Evolutionary conservation across 2,888 invertebrate genomes (phyloP).

Genomic region (Deilephila elpenor): DNA sequence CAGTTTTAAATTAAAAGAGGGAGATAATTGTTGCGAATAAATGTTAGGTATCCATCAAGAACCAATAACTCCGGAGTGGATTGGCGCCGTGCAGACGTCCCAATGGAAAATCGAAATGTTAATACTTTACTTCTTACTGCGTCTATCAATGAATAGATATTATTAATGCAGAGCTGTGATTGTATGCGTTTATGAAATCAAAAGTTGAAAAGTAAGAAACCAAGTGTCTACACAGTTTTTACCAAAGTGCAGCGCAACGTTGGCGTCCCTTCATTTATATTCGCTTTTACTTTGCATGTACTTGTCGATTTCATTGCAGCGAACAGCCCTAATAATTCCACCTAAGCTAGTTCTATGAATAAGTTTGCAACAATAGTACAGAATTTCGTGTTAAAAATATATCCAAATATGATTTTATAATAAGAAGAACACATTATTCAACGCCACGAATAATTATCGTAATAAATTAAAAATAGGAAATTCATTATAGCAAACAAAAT

Average conservation of each 20-base stretch:
- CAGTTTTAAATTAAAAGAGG: neutral
- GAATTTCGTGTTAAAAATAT: neutral
- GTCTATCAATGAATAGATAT: neutral
- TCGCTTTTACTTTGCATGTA: conserved; percentile 25
- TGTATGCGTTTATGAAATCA: neutral
- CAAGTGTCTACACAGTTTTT: neutral
- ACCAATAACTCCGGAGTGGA: neutral
- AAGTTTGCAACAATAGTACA: neutral
- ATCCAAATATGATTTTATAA: neutral
- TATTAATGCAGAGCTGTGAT: neutral
- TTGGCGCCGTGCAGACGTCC: neutral
- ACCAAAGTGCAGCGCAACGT: neutral
- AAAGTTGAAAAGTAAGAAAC: neutral
- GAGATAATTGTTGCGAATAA: neutral
- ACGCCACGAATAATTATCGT: conserved; percentile 15
- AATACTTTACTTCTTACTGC: neutral
- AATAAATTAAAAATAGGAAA: conserved; percentile 30
- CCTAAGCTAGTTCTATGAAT: neutral
- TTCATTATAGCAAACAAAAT: conserved; percentile 32
- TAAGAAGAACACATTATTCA: conserved; percentile 3
- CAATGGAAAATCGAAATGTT: neutral
- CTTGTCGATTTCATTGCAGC: neutral
- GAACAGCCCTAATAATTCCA: neutral
- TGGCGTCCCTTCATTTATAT: conserved; percentile 23
- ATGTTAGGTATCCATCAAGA: neutral